phyloP scores from a whole-genome alignment of 2,888 invertebrate genomes.

The Cataglyphis rosenhaueri region DNA sequence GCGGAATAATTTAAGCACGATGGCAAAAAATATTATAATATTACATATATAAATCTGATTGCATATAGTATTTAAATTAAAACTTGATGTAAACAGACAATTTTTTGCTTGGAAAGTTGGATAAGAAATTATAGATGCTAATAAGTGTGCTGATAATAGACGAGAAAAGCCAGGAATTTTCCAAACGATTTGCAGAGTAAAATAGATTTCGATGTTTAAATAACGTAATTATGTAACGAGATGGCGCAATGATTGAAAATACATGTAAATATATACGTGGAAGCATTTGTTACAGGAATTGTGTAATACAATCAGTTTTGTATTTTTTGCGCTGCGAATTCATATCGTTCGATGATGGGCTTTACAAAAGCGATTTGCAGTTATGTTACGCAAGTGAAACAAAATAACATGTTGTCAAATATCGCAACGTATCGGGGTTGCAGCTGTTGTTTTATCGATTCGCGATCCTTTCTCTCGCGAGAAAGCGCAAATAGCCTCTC shows the following conservation, averaged over 20 bases:
- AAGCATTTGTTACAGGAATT: constrained; percentile 19
- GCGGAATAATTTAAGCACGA: background rate
- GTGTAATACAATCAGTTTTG: constrained; percentile 44
- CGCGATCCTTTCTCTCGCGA: constrained; percentile 17
- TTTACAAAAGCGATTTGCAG: constrained; percentile 50
- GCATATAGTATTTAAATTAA: background rate
- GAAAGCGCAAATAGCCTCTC: background rate
- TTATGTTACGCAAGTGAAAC: constrained; percentile 24
- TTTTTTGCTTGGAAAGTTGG: background rate
- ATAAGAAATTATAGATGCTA: background rate
- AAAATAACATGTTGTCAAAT: constrained; percentile 33
- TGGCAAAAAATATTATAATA: background rate
- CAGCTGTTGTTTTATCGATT: constrained; percentile 36
- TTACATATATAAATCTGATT: background rate
- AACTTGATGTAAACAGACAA: background rate
- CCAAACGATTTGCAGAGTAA: constrained; percentile 10
- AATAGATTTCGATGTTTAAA: background rate
- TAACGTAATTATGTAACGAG: constrained; percentile 6
- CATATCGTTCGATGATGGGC: constrained; percentile 9
- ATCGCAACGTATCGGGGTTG: background rate
- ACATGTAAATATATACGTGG: background rate
- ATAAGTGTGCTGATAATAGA: background rate
- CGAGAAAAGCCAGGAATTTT: background rate
- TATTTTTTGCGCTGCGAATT: constrained; percentile 41
- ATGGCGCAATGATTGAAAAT: constrained; percentile 15